Base-by-base conservation (phyloP, 2,888 invertebrate species). In the Trisateles emortualis region DNA sequence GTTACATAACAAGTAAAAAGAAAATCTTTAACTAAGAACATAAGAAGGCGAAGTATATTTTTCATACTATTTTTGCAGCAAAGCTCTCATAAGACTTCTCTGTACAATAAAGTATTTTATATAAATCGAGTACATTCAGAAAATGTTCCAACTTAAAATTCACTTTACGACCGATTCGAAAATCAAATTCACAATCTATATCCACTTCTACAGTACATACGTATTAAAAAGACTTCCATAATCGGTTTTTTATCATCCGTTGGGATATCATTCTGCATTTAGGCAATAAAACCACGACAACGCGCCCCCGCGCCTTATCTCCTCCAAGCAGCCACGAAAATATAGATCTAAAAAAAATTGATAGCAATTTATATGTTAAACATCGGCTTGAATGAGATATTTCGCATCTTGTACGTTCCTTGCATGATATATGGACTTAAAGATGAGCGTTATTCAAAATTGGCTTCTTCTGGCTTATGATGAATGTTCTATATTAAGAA, bases 361-460 rank as follows among this genome's bases (percentile, higher is more conserved):
- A 88, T 87, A 86, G 83, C 87, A 88, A 88, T 90, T 89, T 90
- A 89, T 90, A 90, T 88, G 90, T 87, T 86, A 89, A 90, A 84
- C 88, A 88, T 84, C 80, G 81, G 75, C 72, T 77, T 78, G 82
- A 87, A 81, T 86, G 82, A 88, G 86, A 87, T 88, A 83, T 86
- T 85, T 75, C 76, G 76, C 81, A 78, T 78, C 79, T 81, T 81
- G 71, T 79, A 71, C 75, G 78, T 73, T 78, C 73, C 72, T n/a
- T 75, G 74, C 72, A 73, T 76, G 74, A 74, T 82, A 76, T 76
- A 72, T 72, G 55, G 65, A 65, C 54, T 58, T 59, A 57, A 48
- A 60, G 67, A 72, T 61, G 73, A 61, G 39, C 44, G 42, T 69
- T 66, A 64, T 69, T 59, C 47, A 64, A 72, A 72, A 66, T 61